Evolutionary conservation across 2,888 invertebrate genomes (phyloP).

Genomic region (Cheilosia soror): DNA sequence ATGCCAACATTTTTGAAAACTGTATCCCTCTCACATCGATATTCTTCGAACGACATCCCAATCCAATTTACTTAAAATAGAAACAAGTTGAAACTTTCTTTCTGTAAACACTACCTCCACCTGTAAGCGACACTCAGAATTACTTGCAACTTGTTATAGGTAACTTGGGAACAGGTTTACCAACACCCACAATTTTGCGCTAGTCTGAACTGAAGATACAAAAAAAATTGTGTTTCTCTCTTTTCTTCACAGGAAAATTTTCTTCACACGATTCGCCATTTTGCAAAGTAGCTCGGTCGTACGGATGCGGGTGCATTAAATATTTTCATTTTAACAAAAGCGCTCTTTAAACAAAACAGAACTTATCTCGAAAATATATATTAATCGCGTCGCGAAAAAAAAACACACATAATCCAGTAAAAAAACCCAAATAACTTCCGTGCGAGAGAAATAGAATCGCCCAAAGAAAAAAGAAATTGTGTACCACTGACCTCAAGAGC

Average conservation of each 20-base stretch:
- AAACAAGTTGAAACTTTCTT: not conserved
- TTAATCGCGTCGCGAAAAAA: slow-evolving; percentile 34
- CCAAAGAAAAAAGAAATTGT: slow-evolving; percentile 54
- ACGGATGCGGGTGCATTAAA: slow-evolving; percentile 76
- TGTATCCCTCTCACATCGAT: too few species aligned
- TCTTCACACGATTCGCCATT: slow-evolving; percentile 77
- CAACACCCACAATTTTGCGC: slow-evolving; percentile 50
- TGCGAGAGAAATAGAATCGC: slow-evolving; percentile 38
- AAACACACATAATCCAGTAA: slow-evolving; percentile 8
- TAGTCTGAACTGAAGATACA: slow-evolving; percentile 33
- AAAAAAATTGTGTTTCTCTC: slow-evolving; percentile 63
- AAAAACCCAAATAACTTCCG: slow-evolving; percentile 7
- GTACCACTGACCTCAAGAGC: slow-evolving; percentile 67
- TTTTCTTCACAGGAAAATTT: slow-evolving; percentile 71
- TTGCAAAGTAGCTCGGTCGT: slow-evolving; percentile 78
- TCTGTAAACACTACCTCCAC: not conserved
- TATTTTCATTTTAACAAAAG: slow-evolving; percentile 70
- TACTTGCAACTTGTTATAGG: slow-evolving; percentile 14
- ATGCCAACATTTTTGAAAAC: too few species aligned
- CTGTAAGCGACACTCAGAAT: not conserved
- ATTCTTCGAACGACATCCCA: too few species aligned
- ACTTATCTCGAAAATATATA: slow-evolving; percentile 29
- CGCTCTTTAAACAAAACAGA: slow-evolving; percentile 49
- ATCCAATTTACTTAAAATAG: too few species aligned
- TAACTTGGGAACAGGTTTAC: slow-evolving; percentile 53